Conservation (phyloP, 2,113 vertebrate species). For the Sylvietta virens region DNA sequence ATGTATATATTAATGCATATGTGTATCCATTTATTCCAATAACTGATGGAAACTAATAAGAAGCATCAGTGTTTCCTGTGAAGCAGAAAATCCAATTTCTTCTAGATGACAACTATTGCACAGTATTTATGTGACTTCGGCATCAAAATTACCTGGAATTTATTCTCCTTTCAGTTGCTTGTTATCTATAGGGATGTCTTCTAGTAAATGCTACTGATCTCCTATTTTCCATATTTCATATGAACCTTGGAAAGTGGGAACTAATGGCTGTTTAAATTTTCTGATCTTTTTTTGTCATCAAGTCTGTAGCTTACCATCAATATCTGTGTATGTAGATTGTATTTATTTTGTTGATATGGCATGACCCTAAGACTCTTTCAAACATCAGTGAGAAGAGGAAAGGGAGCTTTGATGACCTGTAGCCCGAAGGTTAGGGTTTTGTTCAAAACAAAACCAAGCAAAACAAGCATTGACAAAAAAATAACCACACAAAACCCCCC, state of each 20-base stretch:
- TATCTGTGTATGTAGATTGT: background rate
- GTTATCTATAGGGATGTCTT: background rate
- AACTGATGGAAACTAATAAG: background rate
- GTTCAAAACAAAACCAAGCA: background rate
- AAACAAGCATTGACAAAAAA: background rate
- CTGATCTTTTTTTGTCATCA: background rate
- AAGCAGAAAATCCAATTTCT: constrained; percentile 36
- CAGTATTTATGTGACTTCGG: background rate
- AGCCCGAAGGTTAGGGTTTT: background rate
- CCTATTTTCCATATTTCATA: background rate
- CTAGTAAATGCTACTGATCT: background rate
- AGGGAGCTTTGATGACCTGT: background rate
- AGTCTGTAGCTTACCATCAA: background rate
- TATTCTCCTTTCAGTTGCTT: background rate
- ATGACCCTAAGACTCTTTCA: background rate
- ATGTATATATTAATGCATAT: background rate
- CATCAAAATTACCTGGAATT: constrained; percentile 15
- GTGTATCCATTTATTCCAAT: background rate
- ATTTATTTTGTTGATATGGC: background rate
- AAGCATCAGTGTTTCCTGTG: background rate
- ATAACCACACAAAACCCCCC: fast-evolving
- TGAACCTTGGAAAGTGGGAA: background rate
- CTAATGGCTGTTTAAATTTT: background rate
- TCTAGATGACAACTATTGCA: background rate
- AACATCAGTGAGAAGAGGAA: background rate